A percentile compares a stretch with the other conserved stretches of the same genome.
Evolutionary conservation across 2,113 vertebrate genomes (phyloP).

Genomic region (Fulmarus glacialis): DNA sequence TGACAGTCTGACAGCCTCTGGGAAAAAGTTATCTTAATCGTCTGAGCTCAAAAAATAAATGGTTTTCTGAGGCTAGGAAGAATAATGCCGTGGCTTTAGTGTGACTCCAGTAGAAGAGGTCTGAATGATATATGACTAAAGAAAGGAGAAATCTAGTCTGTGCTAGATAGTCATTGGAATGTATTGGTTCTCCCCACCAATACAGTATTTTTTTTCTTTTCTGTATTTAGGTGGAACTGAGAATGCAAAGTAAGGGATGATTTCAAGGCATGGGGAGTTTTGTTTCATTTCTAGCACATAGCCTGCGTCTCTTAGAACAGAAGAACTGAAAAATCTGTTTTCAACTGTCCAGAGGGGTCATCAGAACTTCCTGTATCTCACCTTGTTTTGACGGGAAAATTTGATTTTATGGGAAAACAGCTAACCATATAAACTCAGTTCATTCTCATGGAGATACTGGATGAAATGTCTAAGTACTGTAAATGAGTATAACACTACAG

Average conservation of each 20-base stretch:
- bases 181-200: not conserved
- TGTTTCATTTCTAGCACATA: not conserved
- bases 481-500: not conserved
- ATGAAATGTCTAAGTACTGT: not conserved
- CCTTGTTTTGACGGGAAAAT: not conserved
- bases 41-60: not conserved
- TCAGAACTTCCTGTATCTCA: not conserved
- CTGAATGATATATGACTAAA: not conserved
- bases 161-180: not conserved
- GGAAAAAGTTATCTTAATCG: not conserved
- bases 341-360: not conserved
- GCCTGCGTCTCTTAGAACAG: not conserved
- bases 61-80: not conserved
- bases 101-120: not conserved
- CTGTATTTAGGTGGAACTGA: not conserved
- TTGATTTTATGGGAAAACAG: not conserved
- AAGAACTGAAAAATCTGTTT: not conserved
- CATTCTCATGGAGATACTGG: not conserved
- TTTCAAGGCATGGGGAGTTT: not conserved
- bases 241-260: not conserved
- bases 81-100: not conserved
- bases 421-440: not conserved
- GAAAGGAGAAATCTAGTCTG: not conserved
- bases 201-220: rapidly evolving
- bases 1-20: not conserved